phyloP scores from a whole-genome alignment of 2,113 vertebrate genomes.

The Ardeotis arabs region DNA sequence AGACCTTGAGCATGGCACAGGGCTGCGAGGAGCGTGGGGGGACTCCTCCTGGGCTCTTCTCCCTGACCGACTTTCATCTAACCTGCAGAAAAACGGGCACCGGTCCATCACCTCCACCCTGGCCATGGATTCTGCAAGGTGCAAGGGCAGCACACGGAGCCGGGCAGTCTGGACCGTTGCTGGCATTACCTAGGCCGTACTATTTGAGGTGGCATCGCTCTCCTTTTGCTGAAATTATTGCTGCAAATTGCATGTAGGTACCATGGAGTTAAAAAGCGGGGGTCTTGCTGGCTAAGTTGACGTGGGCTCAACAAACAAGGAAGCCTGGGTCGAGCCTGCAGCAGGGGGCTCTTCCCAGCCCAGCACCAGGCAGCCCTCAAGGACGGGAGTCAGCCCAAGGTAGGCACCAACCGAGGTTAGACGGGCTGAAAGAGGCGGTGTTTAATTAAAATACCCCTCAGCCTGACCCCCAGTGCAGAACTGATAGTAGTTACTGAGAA shows the following conservation, averaged over 20 bases:
- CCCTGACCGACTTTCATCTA: fast-evolving
- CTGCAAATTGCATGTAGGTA: not conserved
- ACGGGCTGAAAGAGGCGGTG: not conserved
- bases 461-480: not conserved
- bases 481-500: not conserved
- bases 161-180: fast-evolving
- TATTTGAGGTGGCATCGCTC: not conserved
- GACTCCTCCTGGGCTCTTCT: not conserved
- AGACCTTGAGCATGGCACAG: not conserved
- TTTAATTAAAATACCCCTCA: constrained; percentile 22
- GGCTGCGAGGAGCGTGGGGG: not conserved
- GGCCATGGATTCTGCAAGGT: fast-evolving
- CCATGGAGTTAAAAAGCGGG: not conserved
- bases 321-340: fast-evolving
- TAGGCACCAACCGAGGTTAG: not conserved
- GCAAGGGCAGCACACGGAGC: not conserved
- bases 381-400: not conserved
- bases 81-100: not conserved
- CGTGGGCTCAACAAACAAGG: not conserved
- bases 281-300: not conserved
- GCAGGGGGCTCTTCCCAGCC: not conserved
- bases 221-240: not conserved
- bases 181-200: fast-evolving
- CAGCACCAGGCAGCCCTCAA: not conserved
- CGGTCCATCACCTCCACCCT: fast-evolving